A percentile compares a stretch with the other conserved stretches of the same genome.
These are phyloP conservation scores for Zalophus californianus DNA, from an alignment of 2,797 vertebrate genomes.

Conservation along the genomic window DNA sequence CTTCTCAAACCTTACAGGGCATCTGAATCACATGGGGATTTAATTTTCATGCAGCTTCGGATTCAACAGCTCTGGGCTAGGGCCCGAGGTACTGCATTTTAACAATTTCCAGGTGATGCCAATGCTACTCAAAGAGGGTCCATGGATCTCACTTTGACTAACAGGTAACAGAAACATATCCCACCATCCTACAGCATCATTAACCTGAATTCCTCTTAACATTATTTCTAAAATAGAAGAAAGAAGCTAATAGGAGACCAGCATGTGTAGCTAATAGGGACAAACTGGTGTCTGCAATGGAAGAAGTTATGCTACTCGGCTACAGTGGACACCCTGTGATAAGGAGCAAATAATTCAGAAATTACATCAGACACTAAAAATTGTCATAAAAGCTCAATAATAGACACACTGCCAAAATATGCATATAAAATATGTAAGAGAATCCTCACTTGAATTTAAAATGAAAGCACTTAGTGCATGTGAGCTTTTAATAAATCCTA, in stretches of 20 bases:
- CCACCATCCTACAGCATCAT: neutral
- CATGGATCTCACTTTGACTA: neutral
- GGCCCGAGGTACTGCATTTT: neutral
- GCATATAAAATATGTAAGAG: slow-evolving; percentile 74
- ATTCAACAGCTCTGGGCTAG: neutral
- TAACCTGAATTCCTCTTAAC: neutral
- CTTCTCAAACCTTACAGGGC: neutral
- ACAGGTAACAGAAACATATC: neutral
- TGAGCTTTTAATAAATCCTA: slow-evolving; percentile 80
- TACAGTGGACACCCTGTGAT: neutral
- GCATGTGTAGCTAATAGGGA: neutral
- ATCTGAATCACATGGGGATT: neutral
- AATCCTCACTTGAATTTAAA: slow-evolving; percentile 74
- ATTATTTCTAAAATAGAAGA: neutral
- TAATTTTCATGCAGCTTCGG: neutral
- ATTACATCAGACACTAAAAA: slow-evolving; percentile 59
- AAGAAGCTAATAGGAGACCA: neutral
- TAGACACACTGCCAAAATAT: slow-evolving; percentile 69
- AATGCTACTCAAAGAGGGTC: neutral
- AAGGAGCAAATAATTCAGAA: slow-evolving; percentile 50
- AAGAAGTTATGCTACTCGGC: neutral
- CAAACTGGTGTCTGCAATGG: neutral
- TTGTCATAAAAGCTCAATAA: slow-evolving; percentile 71
- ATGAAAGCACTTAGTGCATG: slow-evolving; percentile 72
- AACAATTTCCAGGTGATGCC: neutral